Conservation (phyloP, 2,113 vertebrate genomes). For the Mesoclemmys tuberculata region DNA sequence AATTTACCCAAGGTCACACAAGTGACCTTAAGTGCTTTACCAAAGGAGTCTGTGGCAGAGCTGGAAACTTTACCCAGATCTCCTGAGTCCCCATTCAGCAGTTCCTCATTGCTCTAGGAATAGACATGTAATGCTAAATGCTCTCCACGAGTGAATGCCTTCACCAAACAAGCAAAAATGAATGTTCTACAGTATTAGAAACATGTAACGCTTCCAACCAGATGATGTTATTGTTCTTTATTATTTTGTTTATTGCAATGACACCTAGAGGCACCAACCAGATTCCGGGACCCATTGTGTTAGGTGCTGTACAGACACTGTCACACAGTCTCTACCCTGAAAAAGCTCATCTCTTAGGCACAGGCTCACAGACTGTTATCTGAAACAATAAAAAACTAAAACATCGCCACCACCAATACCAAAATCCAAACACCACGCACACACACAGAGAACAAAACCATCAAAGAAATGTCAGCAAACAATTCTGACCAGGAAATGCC, state of each 20-base stretch:
- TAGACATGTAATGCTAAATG: neutral
- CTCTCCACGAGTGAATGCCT: neutral
- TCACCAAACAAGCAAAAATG: neutral
- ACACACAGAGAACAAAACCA: neutral
- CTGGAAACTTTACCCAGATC: neutral
- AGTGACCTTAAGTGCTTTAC: too few species aligned
- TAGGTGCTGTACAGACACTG: neutral
- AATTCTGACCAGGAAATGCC: neutral
- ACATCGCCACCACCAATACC: rapidly evolving
- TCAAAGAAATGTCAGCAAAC: neutral
- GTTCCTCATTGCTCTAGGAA: neutral
- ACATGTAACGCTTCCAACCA: neutral
- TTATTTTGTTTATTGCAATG: neutral
- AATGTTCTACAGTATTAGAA: neutral
- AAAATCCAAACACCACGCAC: rapidly evolving
- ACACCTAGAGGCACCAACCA: neutral
- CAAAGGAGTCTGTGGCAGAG: neutral
- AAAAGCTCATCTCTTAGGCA: too few species aligned
- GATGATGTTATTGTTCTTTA: neutral
- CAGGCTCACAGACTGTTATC: neutral
- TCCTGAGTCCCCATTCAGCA: neutral
- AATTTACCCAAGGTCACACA: neutral
- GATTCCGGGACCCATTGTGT: neutral
- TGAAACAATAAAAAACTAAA: neutral
- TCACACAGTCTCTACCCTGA: neutral